Conservation (phyloP, 2,113 vertebrate species). For the Aplodontia rufa region DNA sequence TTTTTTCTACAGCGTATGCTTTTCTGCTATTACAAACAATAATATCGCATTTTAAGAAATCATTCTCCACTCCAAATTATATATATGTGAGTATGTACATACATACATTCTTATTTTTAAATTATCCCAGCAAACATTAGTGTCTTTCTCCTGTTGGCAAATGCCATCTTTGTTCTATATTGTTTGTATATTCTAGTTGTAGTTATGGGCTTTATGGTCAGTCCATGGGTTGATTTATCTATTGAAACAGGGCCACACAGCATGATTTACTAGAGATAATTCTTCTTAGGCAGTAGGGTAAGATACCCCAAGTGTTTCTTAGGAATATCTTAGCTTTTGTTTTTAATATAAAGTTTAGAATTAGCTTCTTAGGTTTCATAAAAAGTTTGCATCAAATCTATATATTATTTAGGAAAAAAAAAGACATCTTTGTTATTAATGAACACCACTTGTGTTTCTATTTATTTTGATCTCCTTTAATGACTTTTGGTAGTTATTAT, state of each 20-base stretch:
- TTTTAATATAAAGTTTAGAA: not conserved
- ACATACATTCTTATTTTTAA: not conserved
- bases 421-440: too few relatives aligned
- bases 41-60: not conserved
- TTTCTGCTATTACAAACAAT: too few relatives aligned
- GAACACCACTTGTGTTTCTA: not conserved
- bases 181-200: not conserved
- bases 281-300: not conserved
- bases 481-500: not conserved
- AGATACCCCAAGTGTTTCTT: not conserved
- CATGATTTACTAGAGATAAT: not conserved
- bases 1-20: not conserved
- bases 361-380: not conserved
- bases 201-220: not conserved
- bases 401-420: too few relatives aligned
- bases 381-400: not conserved
- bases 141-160: not conserved
- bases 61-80: not conserved
- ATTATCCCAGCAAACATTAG: not conserved
- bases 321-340: not conserved
- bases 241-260: not conserved
- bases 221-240: not conserved
- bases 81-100: not conserved
- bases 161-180: not conserved
- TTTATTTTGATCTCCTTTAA: not conserved